These are phyloP conservation scores for Galbula dea DNA, from an alignment of 2,113 vertebrate genomes.

Conservation along the genomic window DNA sequence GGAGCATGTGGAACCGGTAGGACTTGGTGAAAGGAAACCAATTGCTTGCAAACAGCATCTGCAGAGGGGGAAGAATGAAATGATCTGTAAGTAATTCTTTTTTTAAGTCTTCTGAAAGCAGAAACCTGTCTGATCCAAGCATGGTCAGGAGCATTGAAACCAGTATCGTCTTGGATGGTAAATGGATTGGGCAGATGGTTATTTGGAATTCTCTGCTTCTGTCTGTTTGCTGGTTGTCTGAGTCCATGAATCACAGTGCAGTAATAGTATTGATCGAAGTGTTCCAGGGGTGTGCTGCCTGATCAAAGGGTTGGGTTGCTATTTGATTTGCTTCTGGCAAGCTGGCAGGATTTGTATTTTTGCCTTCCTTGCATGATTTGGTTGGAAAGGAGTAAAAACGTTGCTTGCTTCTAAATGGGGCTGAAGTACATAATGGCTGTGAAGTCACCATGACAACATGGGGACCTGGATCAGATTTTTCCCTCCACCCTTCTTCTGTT, in stretches of 20 bases:
- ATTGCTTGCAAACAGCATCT: neutral
- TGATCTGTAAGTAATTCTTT: neutral
- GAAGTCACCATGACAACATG: slow-evolving; percentile 67
- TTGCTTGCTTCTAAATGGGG: neutral
- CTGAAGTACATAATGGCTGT: slow-evolving; percentile 48
- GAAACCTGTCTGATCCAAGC: neutral
- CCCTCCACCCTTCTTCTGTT: neutral
- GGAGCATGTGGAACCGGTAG: neutral
- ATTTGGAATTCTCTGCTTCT: neutral
- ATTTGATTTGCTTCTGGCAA: neutral
- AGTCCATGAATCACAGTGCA: neutral
- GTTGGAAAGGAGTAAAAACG: neutral
- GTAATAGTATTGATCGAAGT: neutral
- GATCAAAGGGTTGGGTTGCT: neutral
- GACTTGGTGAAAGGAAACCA: neutral
- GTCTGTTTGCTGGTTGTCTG: neutral
- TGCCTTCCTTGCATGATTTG: neutral
- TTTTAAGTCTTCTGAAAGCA: neutral
- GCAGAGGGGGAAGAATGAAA: neutral
- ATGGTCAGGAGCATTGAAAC: neutral
- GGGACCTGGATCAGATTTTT: neutral
- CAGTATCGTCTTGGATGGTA: neutral
- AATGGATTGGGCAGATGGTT: neutral
- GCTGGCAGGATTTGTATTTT: neutral
- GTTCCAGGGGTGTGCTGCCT: neutral